phyloP scores from a whole-genome alignment of 2,888 invertebrate genomes.

The Apamea epomidion region DNA sequence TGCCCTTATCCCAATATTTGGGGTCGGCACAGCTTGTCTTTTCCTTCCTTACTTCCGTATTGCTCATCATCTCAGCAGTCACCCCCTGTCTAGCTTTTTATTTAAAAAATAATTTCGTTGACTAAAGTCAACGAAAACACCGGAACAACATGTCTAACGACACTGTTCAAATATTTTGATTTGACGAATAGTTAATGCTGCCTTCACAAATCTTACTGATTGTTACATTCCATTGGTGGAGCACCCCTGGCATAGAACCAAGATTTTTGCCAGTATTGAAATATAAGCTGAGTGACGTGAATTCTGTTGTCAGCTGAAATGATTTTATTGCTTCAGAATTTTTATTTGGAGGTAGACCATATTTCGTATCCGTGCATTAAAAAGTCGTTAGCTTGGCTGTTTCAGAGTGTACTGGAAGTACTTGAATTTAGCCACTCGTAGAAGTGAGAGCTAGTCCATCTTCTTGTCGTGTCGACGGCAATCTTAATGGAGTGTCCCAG shows the following conservation, averaged over 20 bases:
- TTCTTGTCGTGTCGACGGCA: neutral
- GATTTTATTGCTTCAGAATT: slow-evolving; percentile 14
- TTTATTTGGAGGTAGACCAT: neutral
- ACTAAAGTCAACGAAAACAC: no score
- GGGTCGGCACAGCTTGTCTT: neutral
- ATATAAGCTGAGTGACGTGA: slow-evolving; percentile 40
- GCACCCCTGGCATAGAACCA: slow-evolving; percentile 16
- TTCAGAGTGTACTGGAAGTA: neutral
- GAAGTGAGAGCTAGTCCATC: neutral
- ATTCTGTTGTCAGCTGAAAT: slow-evolving; percentile 19
- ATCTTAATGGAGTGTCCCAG: neutral
- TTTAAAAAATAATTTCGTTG: neutral
- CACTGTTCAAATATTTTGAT: neutral
- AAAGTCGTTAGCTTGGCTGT: no score
- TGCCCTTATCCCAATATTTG: neutral
- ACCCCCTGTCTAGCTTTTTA: neutral
- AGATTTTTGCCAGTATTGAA: slow-evolving; percentile 42
- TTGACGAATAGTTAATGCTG: neutral
- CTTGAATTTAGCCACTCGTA: neutral
- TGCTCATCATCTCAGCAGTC: neutral
- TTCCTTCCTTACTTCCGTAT: neutral
- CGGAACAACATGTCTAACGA: no score
- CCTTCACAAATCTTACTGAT: neutral
- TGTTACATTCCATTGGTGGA: neutral
- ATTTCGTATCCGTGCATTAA: neutral